Base-by-base conservation (phyloP, 2,797 vertebrate species). In the Esox lucius region DNA sequence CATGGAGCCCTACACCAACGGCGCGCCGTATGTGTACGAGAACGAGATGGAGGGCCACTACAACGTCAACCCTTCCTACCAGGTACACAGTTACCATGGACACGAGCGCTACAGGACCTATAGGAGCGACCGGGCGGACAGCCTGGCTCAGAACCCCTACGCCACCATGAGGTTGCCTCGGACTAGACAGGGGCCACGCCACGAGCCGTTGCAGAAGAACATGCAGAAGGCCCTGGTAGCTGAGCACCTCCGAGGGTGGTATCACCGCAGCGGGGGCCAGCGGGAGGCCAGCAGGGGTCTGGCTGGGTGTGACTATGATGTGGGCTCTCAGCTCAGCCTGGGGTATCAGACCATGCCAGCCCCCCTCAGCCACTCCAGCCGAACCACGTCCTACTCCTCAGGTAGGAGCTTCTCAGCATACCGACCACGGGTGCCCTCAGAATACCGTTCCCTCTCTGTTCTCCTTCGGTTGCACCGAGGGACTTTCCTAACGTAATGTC, bases 191-290 rank as follows among this genome's bases (percentile, higher is more conserved):
- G 92, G 91, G 0, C 96, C 96, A 76, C 89, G 90, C 35, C 94
- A 94, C 0, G 96, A 98, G 86, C 94, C 95, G 72, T 87, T 98
- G 87, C 95, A 95, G 80, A 98, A 97, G 93, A 98, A 95, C 92
- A 96, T 98, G 92, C 96, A 98, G 76, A 98, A 98, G 87, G 97
- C 97, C 77, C 89, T 98, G 87, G 97, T 99, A 77, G 96, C 96
- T 0, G 97, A 99, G 87, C 97, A 99, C 71, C 94, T 99, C 72
- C 95, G 94, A 19, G 97, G 96, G 80, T 99, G 98, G 98, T 99
- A 98, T 89, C 95, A 98, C 76, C 95, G 97, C 35, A 97, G 91
- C 86, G 94, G 94, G 6, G 88, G 91, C 64, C 94, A 94, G 39
- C 95, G 93, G 84, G 92, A 92, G 4, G 86, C 86, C 5, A 89